Conservation (phyloP, 2,797 vertebrate species). For the Nyctalus aviator region DNA sequence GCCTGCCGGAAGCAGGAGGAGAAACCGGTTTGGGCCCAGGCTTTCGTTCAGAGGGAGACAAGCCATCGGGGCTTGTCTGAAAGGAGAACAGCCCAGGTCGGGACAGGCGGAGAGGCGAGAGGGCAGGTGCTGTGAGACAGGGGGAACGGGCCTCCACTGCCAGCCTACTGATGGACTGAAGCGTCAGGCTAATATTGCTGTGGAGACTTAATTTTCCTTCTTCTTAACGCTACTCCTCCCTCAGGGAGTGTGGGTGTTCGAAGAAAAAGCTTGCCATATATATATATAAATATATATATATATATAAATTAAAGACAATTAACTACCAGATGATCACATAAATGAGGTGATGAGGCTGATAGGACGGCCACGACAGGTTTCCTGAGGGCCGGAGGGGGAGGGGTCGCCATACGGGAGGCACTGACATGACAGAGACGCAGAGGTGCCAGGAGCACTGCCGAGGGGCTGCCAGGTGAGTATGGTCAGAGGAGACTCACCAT, state of each 20-base stretch:
- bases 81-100: not conserved
- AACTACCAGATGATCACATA: not conserved
- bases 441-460: not conserved
- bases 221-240: not conserved
- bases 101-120: not conserved
- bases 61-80: not conserved
- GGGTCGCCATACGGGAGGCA: not conserved
- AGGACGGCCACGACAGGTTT: not conserved
- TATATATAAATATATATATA: not conserved
- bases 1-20: not conserved
- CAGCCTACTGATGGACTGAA: not conserved
- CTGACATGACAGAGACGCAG: not conserved
- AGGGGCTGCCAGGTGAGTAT: not conserved
- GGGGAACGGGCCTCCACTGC: not conserved
- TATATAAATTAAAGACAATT: not conserved
- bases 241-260: not conserved
- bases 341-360: not conserved
- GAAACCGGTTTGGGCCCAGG: not conserved
- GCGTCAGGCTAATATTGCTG: not conserved
- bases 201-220: not conserved
- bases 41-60: not conserved
- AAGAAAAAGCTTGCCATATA: not conserved
- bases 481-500: not conserved
- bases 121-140: not conserved
- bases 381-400: not conserved